Evolutionary conservation across 2,888 invertebrate genomes (phyloP), one percentile per base, ranked within the genome.

Genomic region (Amaurobius ferox): DNA sequence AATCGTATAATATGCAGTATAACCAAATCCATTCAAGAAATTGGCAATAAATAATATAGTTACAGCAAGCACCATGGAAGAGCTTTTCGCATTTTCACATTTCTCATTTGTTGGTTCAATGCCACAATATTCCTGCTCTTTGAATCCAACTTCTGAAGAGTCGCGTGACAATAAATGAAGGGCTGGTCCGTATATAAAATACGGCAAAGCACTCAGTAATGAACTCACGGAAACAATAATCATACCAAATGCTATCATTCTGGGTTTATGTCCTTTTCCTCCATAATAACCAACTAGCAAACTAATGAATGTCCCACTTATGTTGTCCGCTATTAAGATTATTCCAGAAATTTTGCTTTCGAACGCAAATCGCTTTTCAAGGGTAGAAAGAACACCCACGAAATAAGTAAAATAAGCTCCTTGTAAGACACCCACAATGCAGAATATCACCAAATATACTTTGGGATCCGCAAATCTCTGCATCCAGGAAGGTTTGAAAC

Each of bases 1-100:
- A 9, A 89, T 77, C 0, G 88, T 85, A 48, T 89, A 89, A 55
- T 79, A 89, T 0, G 87, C 88, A 1, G 89, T 89, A 29, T 88
- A 88, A n/a, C 89, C 89, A 67, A 89, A 79, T 28, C 89, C 89
- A 71, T 88, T 88, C 0, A 89, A 19, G n/a, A 89, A 88, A 79
- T 87, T 88, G 0, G 86, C 89, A 1, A 88, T 7, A 72, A 88
- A 88, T 2, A 89, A 48, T 19, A 88, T 72, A 19, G 67, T 62
- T 2, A 89, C 88, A 3, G 88, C 89, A 7, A 81, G 80, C 29
- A 72, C n/a, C 35, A 88, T 71, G 0, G 88, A 68, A 9, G 78
- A 9, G 26, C 29, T 67, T 32, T 29, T 23, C 11, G 19, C 29
- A 32, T 23, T 39, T 6, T 48, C 44, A 67, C 87, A 87, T 1